Evolutionary conservation across 2,797 vertebrate species (phyloP).

Genomic region (Arrhamphus sclerolepis): DNA sequence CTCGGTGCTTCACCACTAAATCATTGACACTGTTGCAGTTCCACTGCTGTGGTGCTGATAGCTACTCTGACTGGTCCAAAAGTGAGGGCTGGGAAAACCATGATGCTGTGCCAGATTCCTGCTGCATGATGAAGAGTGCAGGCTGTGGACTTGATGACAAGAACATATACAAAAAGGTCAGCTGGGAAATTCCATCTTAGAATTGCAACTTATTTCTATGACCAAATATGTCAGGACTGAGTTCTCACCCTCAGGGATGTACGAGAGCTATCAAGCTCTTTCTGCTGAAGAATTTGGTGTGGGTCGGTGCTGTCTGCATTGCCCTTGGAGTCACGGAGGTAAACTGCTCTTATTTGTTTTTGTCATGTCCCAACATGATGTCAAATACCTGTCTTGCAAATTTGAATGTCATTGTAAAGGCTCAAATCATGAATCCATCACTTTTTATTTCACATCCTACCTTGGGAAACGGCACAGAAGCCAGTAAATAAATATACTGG

Average conservation of each 20-base stretch:
- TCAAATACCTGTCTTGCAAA: no score
- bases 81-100: conserved; percentile 50
- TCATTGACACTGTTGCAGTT: conserved; percentile 34
- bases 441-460: no score
- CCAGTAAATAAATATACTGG: no score
- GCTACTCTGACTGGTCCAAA: conserved; percentile 39
- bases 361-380: background rate
- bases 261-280: conserved; percentile 19
- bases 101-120: conserved; percentile 47
- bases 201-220: background rate
- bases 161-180: conserved; percentile 35
- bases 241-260: conserved; percentile 48
- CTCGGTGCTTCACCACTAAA: background rate
- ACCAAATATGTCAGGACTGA: background rate
- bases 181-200: conserved; percentile 8
- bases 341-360: conserved; percentile 8
- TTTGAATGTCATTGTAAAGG: background rate
- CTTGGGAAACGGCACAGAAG: no score
- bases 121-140: conserved; percentile 31
- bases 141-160: conserved; percentile 42
- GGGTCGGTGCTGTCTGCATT: conserved; percentile 51
- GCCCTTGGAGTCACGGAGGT: conserved; percentile 52
- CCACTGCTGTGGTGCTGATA: conserved; percentile 49
- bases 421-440: background rate
- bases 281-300: conserved; percentile 47